Evolutionary conservation across 2,888 invertebrate species (phyloP).

Genomic region (Philereme vetulata): DNA sequence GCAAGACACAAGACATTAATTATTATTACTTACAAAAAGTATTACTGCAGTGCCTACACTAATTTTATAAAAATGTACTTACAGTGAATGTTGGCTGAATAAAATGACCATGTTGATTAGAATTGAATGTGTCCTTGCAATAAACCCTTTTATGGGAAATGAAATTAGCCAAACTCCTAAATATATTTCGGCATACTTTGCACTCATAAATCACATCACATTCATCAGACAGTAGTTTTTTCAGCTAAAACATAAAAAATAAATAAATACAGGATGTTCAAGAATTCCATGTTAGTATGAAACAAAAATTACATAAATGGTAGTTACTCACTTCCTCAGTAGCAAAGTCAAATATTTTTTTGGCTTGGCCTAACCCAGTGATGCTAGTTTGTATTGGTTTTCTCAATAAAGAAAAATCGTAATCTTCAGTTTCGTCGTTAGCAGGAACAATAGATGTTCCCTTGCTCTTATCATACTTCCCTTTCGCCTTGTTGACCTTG

Average conservation of each 20-base stretch:
- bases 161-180: constrained; percentile 94
- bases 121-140: constrained; percentile 86
- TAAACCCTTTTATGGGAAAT: constrained; percentile 94
- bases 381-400: constrained; percentile 88
- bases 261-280: neutral
- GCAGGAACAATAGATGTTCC: constrained; percentile 48
- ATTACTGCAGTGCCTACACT: no score
- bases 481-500: constrained; percentile 71
- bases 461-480: constrained; percentile 61
- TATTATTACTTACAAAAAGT: no score
- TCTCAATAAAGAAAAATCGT: constrained; percentile 83
- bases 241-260: constrained; percentile 83
- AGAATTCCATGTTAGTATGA: neutral
- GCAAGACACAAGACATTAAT: constrained; percentile 34
- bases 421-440: constrained; percentile 69
- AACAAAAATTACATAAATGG: neutral
- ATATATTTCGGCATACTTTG: constrained; percentile 92
- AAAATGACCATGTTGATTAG: constrained; percentile 72
- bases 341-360: constrained; percentile 88
- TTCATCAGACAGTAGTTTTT: constrained; percentile 89
- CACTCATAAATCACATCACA: constrained; percentile 96
- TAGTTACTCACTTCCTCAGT: constrained; percentile 87
- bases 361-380: constrained; percentile 87
- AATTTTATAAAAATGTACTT: constrained; percentile 46
- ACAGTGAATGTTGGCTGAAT: constrained; percentile 72